Percentiles rank a stretch among this genome's conserved stretches.
These are phyloP conservation scores for Sarcophaga peregrina DNA, from an alignment of 1,140 invertebrate species.

Conservation along the genomic window DNA sequence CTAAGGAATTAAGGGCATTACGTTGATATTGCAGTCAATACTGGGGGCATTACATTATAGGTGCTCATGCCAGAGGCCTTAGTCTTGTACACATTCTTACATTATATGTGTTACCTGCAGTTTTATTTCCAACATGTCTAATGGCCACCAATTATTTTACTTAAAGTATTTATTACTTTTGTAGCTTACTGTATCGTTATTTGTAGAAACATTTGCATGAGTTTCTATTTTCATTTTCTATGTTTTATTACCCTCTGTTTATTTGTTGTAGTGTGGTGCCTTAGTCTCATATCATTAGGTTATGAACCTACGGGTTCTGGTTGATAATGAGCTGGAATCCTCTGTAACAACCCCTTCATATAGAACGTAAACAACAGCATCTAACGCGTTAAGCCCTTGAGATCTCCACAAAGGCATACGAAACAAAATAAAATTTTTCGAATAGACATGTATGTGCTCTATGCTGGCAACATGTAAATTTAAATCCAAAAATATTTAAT, in stretches of 20 bases:
- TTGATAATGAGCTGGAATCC: constrained; percentile 39
- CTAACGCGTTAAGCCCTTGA: constrained; percentile 66
- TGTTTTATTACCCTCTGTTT: neutral
- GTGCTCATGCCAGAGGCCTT: too few relatives aligned
- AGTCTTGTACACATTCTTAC: too few relatives aligned
- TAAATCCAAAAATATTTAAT: neutral
- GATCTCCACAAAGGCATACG: constrained; percentile 46
- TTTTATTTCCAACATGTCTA: too few relatives aligned
- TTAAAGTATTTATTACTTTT: too few relatives aligned
- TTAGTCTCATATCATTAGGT: constrained; percentile 22
- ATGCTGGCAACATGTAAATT: neutral
- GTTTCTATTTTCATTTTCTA: neutral
- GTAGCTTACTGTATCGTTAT: neutral
- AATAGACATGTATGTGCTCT: too few relatives aligned
- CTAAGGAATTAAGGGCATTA: too few relatives aligned
- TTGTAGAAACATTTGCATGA: neutral
- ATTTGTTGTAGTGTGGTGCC: neutral
- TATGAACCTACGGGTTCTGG: constrained; percentile 31
- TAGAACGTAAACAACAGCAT: constrained; percentile 51
- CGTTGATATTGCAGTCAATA: too few relatives aligned
- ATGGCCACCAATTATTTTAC: too few relatives aligned
- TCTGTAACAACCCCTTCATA: constrained; percentile 17
- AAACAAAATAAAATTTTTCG: too few relatives aligned
- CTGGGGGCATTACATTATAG: too few relatives aligned
- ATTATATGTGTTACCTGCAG: too few relatives aligned